Evolutionary conservation across 2,113 vertebrate genomes (phyloP).

Genomic region (Setophaga petechia): DNA sequence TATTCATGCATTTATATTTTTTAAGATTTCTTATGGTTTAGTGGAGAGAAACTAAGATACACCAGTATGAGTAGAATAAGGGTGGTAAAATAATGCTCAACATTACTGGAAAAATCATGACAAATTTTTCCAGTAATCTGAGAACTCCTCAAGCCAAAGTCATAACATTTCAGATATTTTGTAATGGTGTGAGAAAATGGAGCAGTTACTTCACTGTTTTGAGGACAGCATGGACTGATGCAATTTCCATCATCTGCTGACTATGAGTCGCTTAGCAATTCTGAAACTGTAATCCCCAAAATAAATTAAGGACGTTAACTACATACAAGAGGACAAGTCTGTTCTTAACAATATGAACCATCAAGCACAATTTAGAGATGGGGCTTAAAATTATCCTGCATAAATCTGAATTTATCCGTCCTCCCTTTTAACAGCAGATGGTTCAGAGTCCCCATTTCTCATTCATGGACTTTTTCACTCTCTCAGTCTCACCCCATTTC

Average conservation of each 20-base stretch:
- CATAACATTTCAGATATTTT: neutral
- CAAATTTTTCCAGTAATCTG: neutral
- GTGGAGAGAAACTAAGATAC: neutral
- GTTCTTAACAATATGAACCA: neutral
- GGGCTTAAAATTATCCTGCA: neutral
- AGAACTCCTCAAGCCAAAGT: neutral
- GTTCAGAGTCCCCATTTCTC: neutral
- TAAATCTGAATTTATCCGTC: conserved; percentile 3
- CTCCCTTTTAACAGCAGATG: neutral
- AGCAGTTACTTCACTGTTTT: neutral
- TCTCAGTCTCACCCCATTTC: neutral
- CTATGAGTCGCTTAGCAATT: neutral
- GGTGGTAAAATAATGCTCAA: neutral
- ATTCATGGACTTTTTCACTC: neutral
- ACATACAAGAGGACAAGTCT: neutral
- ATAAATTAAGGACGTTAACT: neutral
- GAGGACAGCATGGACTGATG: neutral
- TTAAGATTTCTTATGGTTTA: neutral
- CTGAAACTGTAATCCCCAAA: neutral
- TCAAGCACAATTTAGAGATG: neutral
- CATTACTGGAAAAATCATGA: neutral
- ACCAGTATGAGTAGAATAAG: neutral
- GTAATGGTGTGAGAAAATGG: neutral
- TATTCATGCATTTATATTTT: neutral
- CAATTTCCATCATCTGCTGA: conserved; percentile 13